A percentile compares a stretch with the other conserved stretches of the same genome.
Evolutionary conservation across 2,888 invertebrate genomes (phyloP).

Genomic region (Watsonalla binaria): DNA sequence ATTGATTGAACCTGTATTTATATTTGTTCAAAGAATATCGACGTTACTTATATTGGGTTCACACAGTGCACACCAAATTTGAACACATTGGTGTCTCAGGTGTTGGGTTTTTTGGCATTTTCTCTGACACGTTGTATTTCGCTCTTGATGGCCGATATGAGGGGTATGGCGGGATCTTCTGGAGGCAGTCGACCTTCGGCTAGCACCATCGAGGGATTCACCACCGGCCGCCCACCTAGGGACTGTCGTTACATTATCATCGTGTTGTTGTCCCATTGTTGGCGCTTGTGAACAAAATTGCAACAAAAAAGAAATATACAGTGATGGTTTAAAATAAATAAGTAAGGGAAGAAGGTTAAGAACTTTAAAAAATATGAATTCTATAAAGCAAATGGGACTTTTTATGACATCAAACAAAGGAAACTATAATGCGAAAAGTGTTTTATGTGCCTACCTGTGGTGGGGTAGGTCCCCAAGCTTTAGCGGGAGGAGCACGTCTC

Average conservation of each 20-base stretch:
- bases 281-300: constrained; percentile 24
- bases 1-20: too few species aligned
- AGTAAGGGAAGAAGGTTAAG: too few species aligned
- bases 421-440: too few species aligned
- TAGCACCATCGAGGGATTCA: constrained; percentile 67
- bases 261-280: constrained; percentile 42
- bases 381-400: too few species aligned
- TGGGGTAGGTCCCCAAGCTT: constrained; percentile 55
- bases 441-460: constrained; percentile 33
- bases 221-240: constrained; percentile 36
- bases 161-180: constrained; percentile 87
- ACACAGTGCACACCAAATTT: background rate
- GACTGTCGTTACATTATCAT: constrained; percentile 44
- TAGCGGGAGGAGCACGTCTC: constrained; percentile 46
- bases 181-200: constrained; percentile 78
- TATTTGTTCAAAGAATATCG: too few species aligned
- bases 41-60: too few species aligned
- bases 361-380: too few species aligned
- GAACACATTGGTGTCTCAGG: constrained; percentile 11
- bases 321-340: background rate
- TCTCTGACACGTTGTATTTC: constrained; percentile 77
- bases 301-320: background rate
- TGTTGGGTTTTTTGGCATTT: constrained; percentile 44
- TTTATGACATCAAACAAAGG: too few species aligned
- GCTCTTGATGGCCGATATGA: constrained; percentile 90